Evolutionary conservation across 2,797 vertebrate genomes (phyloP).

Genomic region (Atherinosoma microstoma): DNA sequence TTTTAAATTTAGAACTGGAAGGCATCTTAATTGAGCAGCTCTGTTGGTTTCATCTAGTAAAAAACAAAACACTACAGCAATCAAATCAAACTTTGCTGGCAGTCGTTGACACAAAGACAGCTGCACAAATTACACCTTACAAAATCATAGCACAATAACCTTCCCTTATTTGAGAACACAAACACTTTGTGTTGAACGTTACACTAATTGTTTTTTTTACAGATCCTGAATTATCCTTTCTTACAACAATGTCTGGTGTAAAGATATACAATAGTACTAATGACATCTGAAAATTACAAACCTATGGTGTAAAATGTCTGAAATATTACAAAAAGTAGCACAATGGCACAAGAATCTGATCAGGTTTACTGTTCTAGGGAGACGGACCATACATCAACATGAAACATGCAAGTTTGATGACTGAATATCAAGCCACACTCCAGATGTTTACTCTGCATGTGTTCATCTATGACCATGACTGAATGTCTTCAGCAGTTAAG

Average conservation of each 20-base stretch:
- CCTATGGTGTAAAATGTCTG: slow-evolving; percentile 21
- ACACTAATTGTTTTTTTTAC: slow-evolving; percentile 3
- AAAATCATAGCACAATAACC: slow-evolving; percentile 6
- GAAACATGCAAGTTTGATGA: slow-evolving; percentile 5
- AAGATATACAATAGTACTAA: slow-evolving; percentile 1
- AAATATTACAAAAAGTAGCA: slow-evolving; percentile 28
- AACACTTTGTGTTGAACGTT: slow-evolving; percentile 11
- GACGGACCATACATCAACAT: slow-evolving; percentile 7
- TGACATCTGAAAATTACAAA: slow-evolving; percentile 26
- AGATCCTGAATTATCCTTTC: neutral
- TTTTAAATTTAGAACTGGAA: neutral
- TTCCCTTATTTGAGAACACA: slow-evolving; percentile 10
- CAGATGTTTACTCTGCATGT: neutral
- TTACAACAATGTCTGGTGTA: neutral
- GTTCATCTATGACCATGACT: too few species aligned
- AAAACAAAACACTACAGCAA: slow-evolving; percentile 12
- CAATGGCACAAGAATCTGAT: slow-evolving; percentile 18
- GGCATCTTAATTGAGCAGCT: neutral
- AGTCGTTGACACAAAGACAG: slow-evolving; percentile 40
- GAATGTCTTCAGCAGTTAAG: neutral
- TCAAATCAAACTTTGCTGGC: slow-evolving; percentile 26
- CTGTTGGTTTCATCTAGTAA: slow-evolving; percentile 2
- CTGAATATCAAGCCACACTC: neutral
- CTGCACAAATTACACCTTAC: slow-evolving; percentile 9
- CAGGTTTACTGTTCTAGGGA: neutral